Conservation (phyloP, 2,888 invertebrate genomes). For the Anthophora plumipes region DNA sequence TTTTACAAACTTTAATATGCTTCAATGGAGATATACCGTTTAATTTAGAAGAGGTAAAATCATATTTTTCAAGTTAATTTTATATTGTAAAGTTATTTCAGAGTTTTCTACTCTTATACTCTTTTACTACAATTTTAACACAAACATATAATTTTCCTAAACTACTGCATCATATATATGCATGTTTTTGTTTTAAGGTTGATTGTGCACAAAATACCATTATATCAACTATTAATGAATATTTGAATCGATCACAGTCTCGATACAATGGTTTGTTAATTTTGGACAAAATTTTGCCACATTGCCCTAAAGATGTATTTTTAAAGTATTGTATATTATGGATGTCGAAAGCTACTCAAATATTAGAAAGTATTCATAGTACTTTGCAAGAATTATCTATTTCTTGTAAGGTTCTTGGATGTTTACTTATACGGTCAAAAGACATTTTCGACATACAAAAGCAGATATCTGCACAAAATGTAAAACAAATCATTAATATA, state of each 20-base stretch:
- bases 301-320: slow-evolving; percentile 70
- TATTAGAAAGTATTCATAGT: slow-evolving; percentile 74
- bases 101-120: not conserved
- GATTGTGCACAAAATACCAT: slow-evolving; percentile 65
- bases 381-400: slow-evolving; percentile 63
- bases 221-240: slow-evolving; percentile 74
- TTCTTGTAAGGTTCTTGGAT: slow-evolving; percentile 74
- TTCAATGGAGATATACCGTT: slow-evolving; percentile 73
- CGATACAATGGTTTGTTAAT: slow-evolving; percentile 72
- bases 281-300: slow-evolving; percentile 69
- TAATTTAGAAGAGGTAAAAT: slow-evolving; percentile 70
- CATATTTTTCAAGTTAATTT: slow-evolving; percentile 20
- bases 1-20: slow-evolving; percentile 69
- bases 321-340: slow-evolving; percentile 76
- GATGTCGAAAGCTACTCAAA: slow-evolving; percentile 76
- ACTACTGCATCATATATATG: not conserved
- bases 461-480: slow-evolving; percentile 77
- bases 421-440: slow-evolving; percentile 72
- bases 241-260: slow-evolving; percentile 75
- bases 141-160: not conserved
- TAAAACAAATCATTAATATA: slow-evolving; percentile 77
- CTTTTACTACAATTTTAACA: not conserved
- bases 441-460: slow-evolving; percentile 79
- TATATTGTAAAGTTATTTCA: not conserved
- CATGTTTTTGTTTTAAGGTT: slow-evolving; percentile 65